Percentiles rank a stretch among this genome's conserved stretches.
phyloP scores from a whole-genome alignment of 2,888 invertebrate species.

The Drosophila mimica region DNA sequence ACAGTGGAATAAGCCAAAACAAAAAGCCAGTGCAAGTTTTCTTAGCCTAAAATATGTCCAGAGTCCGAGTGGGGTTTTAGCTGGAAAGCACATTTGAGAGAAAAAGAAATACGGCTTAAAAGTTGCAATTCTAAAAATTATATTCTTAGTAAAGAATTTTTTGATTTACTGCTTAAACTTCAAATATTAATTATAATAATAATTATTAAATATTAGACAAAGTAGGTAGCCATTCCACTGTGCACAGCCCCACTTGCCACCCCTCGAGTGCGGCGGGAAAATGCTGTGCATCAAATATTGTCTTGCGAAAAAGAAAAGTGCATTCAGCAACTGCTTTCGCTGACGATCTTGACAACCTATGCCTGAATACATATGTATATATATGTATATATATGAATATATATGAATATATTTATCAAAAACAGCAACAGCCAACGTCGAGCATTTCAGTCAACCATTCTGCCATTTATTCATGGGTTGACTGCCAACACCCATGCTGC shows the following conservation, averaged over 20 bases:
- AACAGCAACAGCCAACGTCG: constrained; percentile 5
- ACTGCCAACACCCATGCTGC: constrained; percentile 32
- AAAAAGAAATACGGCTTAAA: too few species aligned
- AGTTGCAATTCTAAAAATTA: not conserved
- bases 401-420: not conserved
- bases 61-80: too few species aligned
- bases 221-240: not conserved
- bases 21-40: not conserved
- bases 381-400: not conserved
- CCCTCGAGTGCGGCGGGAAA: constrained; percentile 4
- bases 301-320: constrained; percentile 48
- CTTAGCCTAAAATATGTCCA: not conserved
- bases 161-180: too few species aligned
- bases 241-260: not conserved
- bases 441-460: constrained; percentile 54
- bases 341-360: constrained; percentile 24
- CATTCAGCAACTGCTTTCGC: constrained; percentile 37
- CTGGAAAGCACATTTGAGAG: too few species aligned
- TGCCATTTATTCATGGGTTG: constrained; percentile 50
- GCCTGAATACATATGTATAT: not conserved
- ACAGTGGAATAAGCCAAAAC: constrained; percentile 4
- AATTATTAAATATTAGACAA: too few species aligned
- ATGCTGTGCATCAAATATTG: constrained; percentile 21
- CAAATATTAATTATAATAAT: too few species aligned
- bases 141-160: too few species aligned